Base-by-base conservation (phyloP, 2,888 invertebrate species). In the Hoplodrina blanda region DNA sequence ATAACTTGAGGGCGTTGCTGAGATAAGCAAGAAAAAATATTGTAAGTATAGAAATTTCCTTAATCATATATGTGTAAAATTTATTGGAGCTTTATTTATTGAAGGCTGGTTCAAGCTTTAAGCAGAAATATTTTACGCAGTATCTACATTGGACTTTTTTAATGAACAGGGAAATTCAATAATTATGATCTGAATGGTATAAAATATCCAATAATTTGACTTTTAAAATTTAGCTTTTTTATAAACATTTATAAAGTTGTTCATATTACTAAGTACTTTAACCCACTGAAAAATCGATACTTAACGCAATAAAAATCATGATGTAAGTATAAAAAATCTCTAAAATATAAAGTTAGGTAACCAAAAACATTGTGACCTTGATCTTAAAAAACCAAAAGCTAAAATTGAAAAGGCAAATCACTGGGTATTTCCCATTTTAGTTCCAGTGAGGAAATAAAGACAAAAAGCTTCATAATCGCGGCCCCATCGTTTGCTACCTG, bases 361-460 rank as follows among this genome's bases (percentile, higher is more conserved):
- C 33, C 2, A 6, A 33, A 30, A 10, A 37, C 10, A 57, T 30
- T 15, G 30, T 62, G 63, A 55, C 80, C 80, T 69, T 73, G 77
- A 56, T 44, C 49, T 41, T 62, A 54, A 68, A n/a, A 68, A 17
- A 63, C 46, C 49, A 62, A 69, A 62, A 69, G 53, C 54, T 62
- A 33, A 77, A 19, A 75, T 82, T 82, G 68, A 74, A 84, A 84
- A 81, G 63, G 77, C 78, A 83, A 79, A 72, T 44, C 56, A 62
- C 62, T n/a, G 63, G 62, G 61, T 80, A 73, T 80, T 80, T 77
- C 81, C 81, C 77, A 84, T 81, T 86, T 88, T 86, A 83, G 89
- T 91, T 91, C 90, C 91, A 89, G 86, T 88, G 90, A 89, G 88
- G 89, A 90, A 90, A 87, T 90, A 91, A 86, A 91, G 89, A 93